Base-by-base conservation (phyloP, 2,888 invertebrate species). In the Alloscopus bannaensis region DNA sequence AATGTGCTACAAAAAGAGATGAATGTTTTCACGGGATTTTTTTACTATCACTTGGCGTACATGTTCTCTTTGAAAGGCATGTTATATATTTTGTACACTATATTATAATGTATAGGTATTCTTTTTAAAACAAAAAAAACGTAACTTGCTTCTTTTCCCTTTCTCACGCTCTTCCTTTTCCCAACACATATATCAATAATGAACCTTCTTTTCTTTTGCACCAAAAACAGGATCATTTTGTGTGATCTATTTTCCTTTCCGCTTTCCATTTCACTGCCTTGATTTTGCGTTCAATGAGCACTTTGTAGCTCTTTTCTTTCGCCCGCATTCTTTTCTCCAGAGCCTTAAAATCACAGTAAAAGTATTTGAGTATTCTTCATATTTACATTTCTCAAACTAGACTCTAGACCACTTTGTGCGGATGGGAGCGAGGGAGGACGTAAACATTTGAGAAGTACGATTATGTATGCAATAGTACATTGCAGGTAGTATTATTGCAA, bases 1-100 rank as follows among this genome's bases (percentile, higher is more conserved):
- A 60, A 60, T 4, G 22, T 13, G 36, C 36, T 45, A 45, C 8
- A 18, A 40, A 18, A 16, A 60, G 11, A 60, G 40, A 40, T 24
- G 36, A 65, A 45, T 65, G 64, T n/a, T 47, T 65, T 47, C 8
- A 11, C 3, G 22, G 40, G n/a, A 18, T 18, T 59, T 31, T 60
- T 60, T 28, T 22, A 11, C 40, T 40, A 31, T 60, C 40, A n/a
- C 40, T 40, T n/a, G 2, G 4, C 52, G 6, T 52, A 6, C 52
- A 52, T 52, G 8, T 24, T 52, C 24, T 22, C 24, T 20, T 11
- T 18, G 4, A 47, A n/a, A 47, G 18, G 18, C 18, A 47, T n/a
- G 4, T 47, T n/a, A n/a, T n/a, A n/a, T n/a, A n/a, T n/a, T n/a
- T n/a, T n/a, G n/a, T n/a, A n/a, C n/a, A n/a, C n/a, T n/a, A n/a